Evolutionary conservation across 2,113 vertebrate genomes (phyloP), one percentile per base, ranked within the genome.

Genomic region (Oxyruncus cristatus): DNA sequence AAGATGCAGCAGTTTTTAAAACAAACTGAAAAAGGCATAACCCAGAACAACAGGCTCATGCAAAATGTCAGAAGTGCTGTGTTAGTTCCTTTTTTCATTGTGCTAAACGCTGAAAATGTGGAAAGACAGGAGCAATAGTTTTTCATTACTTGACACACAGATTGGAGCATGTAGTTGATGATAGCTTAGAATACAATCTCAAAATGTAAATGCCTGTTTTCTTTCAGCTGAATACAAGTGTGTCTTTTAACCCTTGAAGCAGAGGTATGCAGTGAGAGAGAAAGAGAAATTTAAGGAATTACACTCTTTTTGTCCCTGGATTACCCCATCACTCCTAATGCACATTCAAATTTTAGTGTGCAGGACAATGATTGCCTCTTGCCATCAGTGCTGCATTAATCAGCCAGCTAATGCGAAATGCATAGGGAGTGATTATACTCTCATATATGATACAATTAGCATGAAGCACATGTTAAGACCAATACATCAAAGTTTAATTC

Each of bases 401-500:
- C 97, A 98, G 72, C 77, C 79, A 97, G 96, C 96, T 97, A 98
- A 97, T 98, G 97, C 97, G 97, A 98, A 98, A 98, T 98, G 96
- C 98, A 98, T 92, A 81, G 97, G 97, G 98, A 98, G 98, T 98
- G 98, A 98, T 98, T 98, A 98, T 98, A 97, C 97, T 97, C 98
- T 98, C 98, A 97, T 98, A 98, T 93, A 98, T 97, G 98, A 97
- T 98, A 97, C 97, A 97, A 32, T 98, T 97, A 98, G 97, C 98
- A 96, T 96, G 98, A 98, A 98, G 95, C 97, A 97, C 97, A 97
- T 98, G 97, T 98, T 98, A 98, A 97, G 98, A 97, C 97, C 97
- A 98, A 98, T 98, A 98, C 95, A 98, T 98, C 98, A 98, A 97
- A 94, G 96, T 98, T 98, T 98, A 98, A 98, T 98, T 98, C 94